Evolutionary conservation across 2,797 vertebrate genomes (phyloP), one percentile per base, ranked within the genome.

Genomic region (Rhinophrynus dorsalis): DNA sequence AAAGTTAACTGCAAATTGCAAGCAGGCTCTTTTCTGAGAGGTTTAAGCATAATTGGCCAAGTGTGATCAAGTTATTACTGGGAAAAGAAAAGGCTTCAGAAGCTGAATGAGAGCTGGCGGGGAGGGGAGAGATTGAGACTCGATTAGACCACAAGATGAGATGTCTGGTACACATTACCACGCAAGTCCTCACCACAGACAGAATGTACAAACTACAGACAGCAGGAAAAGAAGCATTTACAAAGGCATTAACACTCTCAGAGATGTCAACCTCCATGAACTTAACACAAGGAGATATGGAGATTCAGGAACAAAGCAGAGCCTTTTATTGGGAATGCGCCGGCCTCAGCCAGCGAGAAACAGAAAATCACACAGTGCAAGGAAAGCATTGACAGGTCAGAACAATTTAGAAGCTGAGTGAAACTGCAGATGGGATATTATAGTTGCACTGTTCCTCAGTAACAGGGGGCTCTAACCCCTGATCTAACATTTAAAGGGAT

Each of bases 171-270:
- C 10, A 26, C 30, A 37, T 58, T 40, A 40, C 27, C 29, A 56
- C 5, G 26, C 33, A 21, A 30, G 48, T 51, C 21, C 47, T 51
- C 47, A 38, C 5, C 38, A 35, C 38, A 33, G 38, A 67, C 51
- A 56, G 29, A 66, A 44, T 55, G 50, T 55, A 35, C 37, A 56
- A 45, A 33, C 50, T 66, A 32, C 37, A 57, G 54, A 37, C 32
- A 24, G 45, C 45, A 57, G 21, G 33, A 57, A 57, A 23, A 67
- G 38, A n/a, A 57, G 21, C 40, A n/a, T 47, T 44, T 57, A 33
- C 13, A 56, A 55, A 56, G 38, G 18, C 63, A 66, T 66, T 33
- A 44, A 42, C 29, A 24, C 37, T 18, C 51, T n/a, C 15, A 42
- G 47, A 55, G 11, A 45, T 55, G 51, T 44, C 51, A 66, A 11